These are phyloP conservation scores for Nymphalis c-album DNA, from an alignment of 2,888 invertebrate genomes.

Conservation along the genomic window DNA sequence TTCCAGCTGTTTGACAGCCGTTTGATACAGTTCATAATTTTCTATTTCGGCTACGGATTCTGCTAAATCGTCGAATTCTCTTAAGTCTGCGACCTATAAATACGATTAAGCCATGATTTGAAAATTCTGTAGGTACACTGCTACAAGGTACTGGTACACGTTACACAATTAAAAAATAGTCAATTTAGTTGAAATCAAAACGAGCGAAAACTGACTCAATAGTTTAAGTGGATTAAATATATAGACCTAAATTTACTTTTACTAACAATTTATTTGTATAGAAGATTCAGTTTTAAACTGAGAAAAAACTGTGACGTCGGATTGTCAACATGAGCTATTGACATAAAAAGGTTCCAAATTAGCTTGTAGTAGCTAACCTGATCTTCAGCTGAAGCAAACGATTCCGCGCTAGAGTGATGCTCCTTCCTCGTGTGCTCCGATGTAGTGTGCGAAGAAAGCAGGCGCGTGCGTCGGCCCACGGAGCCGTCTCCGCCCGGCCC, in stretches of 20 bases:
- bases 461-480: slow-evolving; percentile 54
- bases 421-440: slow-evolving; percentile 74
- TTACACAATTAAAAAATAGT: too few relatives aligned
- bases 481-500: slow-evolving; percentile 63
- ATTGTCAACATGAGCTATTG: too few relatives aligned
- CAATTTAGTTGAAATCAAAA: too few relatives aligned
- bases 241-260: too few relatives aligned
- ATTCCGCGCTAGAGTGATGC: slow-evolving; percentile 94
- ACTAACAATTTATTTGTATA: too few relatives aligned
- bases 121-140: too few relatives aligned
- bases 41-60: slow-evolving; percentile 89
- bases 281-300: too few relatives aligned
- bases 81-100: slow-evolving; percentile 89
- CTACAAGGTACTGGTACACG: too few relatives aligned
- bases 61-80: slow-evolving; percentile 93
- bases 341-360: not conserved
- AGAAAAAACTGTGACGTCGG: too few relatives aligned
- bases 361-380: slow-evolving; percentile 75
- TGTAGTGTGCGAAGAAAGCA: slow-evolving; percentile 72
- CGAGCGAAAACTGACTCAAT: not conserved
- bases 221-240: not conserved
- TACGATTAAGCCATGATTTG: not conserved
- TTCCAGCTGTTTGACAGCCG: slow-evolving; percentile 91
- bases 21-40: slow-evolving; percentile 91
- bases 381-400: slow-evolving; percentile 97